Base-by-base conservation (phyloP, 2,113 vertebrate genomes). In the Perca schrenkii region DNA sequence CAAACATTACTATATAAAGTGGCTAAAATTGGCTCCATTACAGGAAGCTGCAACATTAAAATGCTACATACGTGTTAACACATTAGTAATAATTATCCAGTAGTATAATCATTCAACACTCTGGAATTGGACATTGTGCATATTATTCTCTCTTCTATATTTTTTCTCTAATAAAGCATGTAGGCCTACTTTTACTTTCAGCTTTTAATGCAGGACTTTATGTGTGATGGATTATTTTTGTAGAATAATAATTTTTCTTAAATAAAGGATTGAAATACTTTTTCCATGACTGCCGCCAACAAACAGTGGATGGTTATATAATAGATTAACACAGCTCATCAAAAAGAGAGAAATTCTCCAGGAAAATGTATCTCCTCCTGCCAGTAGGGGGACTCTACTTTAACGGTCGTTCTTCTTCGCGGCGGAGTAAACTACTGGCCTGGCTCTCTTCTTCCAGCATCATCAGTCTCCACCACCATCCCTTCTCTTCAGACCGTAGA, bases 381-480 rank as follows among this genome's bases (percentile, higher is more conserved):
- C 71, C 86, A 25, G 8, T 10, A 80, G 92, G 25, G 25, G 69
- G 89, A 8, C 61, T 49, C 25, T 8, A 13, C 47, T 19, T 0
- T 1, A 2, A 11, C 11, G 6, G 21, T 2, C 47, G 14, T 46
- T 43, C 40, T 43, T 43, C 40, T 43, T 43, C 40, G 40, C 40
- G 40, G 8, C 8, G 4, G 8, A 54, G 60, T 57, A 4, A 52
- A 77, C 8, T 19, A 3, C 53, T 22, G 74, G 58, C 66, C 53
- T 22, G 74, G 58, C 66, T 82, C 82, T 79, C 62, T 83, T 17
- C 49, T 57, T 93, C 90, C 92, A 91, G 86, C 92, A 93, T 92
- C 92, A 92, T 89, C 91, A 88, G n/a, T 58, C 22, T 79, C 53
- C 49, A 10, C 65, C 80, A 77, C 28, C 88, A 87, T 85, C 88